A percentile compares a stretch with the other conserved stretches of the same genome.
These are phyloP conservation scores for Okapia johnstoni DNA, from an alignment of 2,113 vertebrate genomes.

Conservation along the genomic window DNA sequence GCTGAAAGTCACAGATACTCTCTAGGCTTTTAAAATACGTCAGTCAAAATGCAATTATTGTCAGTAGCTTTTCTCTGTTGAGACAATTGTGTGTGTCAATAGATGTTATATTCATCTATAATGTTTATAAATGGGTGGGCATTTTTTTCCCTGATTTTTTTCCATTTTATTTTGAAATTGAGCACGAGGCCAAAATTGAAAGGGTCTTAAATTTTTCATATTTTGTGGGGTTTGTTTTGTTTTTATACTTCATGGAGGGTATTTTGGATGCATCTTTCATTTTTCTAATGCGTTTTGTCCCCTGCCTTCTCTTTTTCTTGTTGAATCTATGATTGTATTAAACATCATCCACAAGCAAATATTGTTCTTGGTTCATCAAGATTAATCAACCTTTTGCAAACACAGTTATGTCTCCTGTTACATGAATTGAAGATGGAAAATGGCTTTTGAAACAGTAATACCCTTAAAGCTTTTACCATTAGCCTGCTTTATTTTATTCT, in stretches of 20 bases:
- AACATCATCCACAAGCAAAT: background rate
- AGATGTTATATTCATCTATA: background rate
- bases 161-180: background rate
- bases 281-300: background rate
- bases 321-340: background rate
- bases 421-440: background rate
- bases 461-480: background rate
- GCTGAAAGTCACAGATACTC: background rate
- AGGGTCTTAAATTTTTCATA: background rate
- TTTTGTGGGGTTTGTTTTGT: background rate
- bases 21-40: background rate
- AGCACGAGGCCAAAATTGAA: background rate
- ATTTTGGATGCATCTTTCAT: background rate
- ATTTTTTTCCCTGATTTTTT: background rate
- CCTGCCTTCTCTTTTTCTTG: background rate
- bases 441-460: background rate
- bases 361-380: background rate
- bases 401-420: background rate
- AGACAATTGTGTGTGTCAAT: background rate
- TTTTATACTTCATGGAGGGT: background rate
- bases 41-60: constrained; percentile 43
- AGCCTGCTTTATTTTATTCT: background rate
- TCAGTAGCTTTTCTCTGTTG: background rate
- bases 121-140: background rate
- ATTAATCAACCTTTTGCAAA: background rate